Evolutionary conservation across 2,888 invertebrate species (phyloP).

Genomic region (Chrysolina oricalcia): DNA sequence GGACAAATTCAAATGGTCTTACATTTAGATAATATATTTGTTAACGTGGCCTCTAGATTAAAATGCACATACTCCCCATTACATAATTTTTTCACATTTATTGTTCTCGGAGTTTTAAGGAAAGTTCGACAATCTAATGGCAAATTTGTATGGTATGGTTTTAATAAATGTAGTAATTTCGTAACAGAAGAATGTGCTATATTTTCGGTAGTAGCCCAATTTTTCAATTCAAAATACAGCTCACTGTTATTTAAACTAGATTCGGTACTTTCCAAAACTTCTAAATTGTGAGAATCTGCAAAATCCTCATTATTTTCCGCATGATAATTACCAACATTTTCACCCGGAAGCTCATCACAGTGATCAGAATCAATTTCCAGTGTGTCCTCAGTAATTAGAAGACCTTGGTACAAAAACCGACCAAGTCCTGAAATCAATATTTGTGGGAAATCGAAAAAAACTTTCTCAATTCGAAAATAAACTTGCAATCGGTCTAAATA

Average conservation of each 20-base stretch:
- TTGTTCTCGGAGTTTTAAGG: conserved; percentile 29
- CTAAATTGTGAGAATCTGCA: conserved; percentile 12
- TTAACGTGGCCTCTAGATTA: conserved; percentile 16
- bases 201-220: conserved; percentile 32
- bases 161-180: conserved; percentile 29
- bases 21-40: conserved; percentile 23
- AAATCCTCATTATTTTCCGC: conserved; percentile 24
- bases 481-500: no score
- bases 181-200: conserved; percentile 30
- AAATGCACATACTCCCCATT: conserved; percentile 35
- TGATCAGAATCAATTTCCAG: conserved; percentile 26
- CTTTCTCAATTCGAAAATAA: no score
- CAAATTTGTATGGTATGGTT: conserved; percentile 26
- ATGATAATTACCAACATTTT: conserved; percentile 3
- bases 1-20: conserved; percentile 17
- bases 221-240: conserved; percentile 28
- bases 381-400: conserved; percentile 22
- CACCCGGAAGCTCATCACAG: neutral
- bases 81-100: conserved; percentile 4
- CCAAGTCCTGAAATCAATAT: no score
- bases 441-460: no score
- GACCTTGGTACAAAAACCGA: no score
- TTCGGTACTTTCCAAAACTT: conserved; percentile 15
- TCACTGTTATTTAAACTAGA: conserved; percentile 17
- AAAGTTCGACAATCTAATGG: conserved; percentile 35